These are phyloP conservation scores for Drosophila pandora DNA, from an alignment of 1,140 invertebrate genomes.

Conservation along the genomic window DNA sequence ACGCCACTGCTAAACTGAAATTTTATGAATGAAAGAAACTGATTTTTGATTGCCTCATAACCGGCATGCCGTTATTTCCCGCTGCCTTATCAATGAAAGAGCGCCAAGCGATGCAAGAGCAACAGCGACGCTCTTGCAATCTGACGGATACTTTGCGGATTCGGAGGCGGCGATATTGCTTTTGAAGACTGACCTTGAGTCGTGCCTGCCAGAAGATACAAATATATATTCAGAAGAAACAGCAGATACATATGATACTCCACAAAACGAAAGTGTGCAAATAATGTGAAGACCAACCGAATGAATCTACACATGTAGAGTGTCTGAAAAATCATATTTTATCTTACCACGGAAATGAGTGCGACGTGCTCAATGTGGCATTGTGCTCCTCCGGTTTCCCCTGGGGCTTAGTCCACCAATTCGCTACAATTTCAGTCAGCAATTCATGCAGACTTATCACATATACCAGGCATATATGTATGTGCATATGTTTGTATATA, in stretches of 20 bases:
- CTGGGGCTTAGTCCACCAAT: conserved; percentile 20
- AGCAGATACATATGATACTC: conserved; percentile 4
- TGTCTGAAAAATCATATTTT: conserved; percentile 63
- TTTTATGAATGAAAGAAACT: conserved; percentile 75
- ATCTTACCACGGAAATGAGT: conserved; percentile 73
- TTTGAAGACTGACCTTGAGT: conserved; percentile 73
- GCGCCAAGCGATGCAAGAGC: not conserved
- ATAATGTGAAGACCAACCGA: conserved; percentile 7
- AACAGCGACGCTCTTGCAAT: conserved; percentile 34
- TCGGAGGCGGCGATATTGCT: conserved; percentile 49
- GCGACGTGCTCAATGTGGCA: conserved; percentile 64
- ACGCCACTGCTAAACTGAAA: conserved; percentile 52
- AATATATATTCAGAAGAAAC: conserved; percentile 5
- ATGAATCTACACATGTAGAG: conserved; percentile 20
- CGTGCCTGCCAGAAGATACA: conserved; percentile 18
- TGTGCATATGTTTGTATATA: conserved; percentile 19
- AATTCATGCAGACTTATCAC: conserved; percentile 41
- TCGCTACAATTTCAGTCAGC: conserved; percentile 60
- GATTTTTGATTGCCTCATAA: conserved; percentile 72
- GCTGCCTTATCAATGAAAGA: conserved; percentile 60
- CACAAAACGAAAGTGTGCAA: conserved; percentile 4
- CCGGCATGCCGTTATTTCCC: conserved; percentile 28
- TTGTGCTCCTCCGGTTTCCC: conserved; percentile 27
- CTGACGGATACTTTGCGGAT: conserved; percentile 9
- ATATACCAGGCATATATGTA: conserved; percentile 7